Conservation (phyloP, 1,140 invertebrate species). For the Magallana gigas region DNA sequence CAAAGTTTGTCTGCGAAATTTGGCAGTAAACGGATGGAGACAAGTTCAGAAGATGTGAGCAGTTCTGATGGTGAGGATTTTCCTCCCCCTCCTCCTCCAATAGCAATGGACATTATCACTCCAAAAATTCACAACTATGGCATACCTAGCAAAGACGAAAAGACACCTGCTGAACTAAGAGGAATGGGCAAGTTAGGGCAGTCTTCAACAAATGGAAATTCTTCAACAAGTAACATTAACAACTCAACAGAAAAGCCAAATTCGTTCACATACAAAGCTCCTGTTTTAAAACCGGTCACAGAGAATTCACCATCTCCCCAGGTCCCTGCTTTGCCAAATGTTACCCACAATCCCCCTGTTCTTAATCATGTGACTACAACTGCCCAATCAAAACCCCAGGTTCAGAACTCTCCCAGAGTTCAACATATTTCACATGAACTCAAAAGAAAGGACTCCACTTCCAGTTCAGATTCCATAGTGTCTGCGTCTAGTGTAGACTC, state of each 20-base stretch:
- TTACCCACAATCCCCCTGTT: conserved; percentile 38
- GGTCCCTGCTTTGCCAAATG: conserved; percentile 17
- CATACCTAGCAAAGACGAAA: conserved; percentile 68
- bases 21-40: conserved; percentile 71
- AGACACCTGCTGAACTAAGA: conserved; percentile 59
- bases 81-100: conserved; percentile 80
- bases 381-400: conserved; percentile 22
- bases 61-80: conserved; percentile 79
- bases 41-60: conserved; percentile 60
- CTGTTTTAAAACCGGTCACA: conserved; percentile 2
- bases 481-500: conserved; percentile 89
- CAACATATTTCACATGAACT: conserved; percentile 36
- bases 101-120: conserved; percentile 77
- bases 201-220: conserved; percentile 26
- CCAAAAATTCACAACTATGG: conserved; percentile 77
- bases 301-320: conserved; percentile 35
- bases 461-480: conserved; percentile 86
- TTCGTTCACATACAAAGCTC: conserved; percentile 4
- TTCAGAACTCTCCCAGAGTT: conserved; percentile 19
- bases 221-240: conserved; percentile 4
- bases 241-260: conserved; percentile 11
- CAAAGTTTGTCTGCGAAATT: conserved; percentile 79
- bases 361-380: conserved; percentile 52
- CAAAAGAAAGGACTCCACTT: conserved; percentile 69
- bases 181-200: conserved; percentile 43